Conservation (phyloP, 30 jellyfish, hydroid and myxozoan species). For the Calvadosia cruxmelitensis region DNA sequence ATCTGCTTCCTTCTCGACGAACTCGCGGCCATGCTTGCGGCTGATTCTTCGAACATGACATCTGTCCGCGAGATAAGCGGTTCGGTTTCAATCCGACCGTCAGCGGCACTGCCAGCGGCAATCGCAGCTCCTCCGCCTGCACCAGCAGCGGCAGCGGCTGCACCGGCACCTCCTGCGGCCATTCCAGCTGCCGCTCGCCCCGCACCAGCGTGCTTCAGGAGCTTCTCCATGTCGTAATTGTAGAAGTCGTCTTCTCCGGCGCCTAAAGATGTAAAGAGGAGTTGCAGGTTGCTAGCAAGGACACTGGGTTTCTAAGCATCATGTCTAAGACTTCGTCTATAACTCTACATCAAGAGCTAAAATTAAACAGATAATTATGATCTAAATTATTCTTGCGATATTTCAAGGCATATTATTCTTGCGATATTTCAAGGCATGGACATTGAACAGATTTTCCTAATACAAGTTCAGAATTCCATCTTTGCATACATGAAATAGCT, state of each 20-base stretch:
- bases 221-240: conserved; percentile 85
- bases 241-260: conserved; percentile 99
- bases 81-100: conserved; percentile 5
- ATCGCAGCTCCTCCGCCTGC: background rate
- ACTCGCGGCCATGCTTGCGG: background rate
- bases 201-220: conserved; percentile 70
- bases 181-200: conserved; percentile 11
- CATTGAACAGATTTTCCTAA: too few species aligned
- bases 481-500: too few species aligned
- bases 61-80: conserved; percentile 14
- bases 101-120: background rate
- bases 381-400: too few species aligned
- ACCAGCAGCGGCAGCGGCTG: background rate
- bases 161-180: conserved; percentile 7
- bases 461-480: too few species aligned
- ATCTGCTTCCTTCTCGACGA: background rate
- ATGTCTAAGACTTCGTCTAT: too few species aligned
- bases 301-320: too few species aligned
- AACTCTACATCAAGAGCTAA: too few species aligned
- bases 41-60: conserved; percentile 9
- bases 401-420: too few species aligned
- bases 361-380: too few species aligned
- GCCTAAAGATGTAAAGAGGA: too few species aligned
- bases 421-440: too few species aligned
- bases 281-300: too few species aligned